A percentile compares a stretch with the other conserved stretches of the same genome.
These are phyloP conservation scores for Nasonovia ribisnigri DNA, from an alignment of 2,888 invertebrate genomes.

Conservation along the genomic window DNA sequence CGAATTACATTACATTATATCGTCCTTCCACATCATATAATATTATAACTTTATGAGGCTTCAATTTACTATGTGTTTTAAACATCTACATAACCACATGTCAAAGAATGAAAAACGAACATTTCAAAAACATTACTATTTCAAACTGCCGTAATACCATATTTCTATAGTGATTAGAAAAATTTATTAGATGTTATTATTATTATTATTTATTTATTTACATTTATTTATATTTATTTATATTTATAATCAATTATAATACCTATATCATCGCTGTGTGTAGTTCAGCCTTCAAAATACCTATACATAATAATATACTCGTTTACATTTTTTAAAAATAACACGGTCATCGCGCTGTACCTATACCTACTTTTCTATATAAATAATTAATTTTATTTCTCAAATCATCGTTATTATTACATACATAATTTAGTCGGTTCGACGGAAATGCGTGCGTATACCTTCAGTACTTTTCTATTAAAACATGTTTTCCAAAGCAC, in stretches of 20 bases:
- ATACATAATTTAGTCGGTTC: not conserved
- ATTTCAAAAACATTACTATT: not conserved
- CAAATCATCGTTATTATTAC: not conserved
- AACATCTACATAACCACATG: too few species aligned
- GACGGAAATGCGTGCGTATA: not conserved
- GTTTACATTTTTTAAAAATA: not conserved
- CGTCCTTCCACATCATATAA: not conserved
- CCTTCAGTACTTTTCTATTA: not conserved
- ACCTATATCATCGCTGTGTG: not conserved
- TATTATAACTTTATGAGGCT: too few species aligned
- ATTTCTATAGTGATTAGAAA: not conserved
- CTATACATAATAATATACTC: not conserved
- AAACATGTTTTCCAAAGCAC: not conserved
- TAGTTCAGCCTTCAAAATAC: not conserved
- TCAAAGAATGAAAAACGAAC: too few species aligned
- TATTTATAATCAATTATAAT: not conserved
- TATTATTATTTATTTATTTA: conserved; percentile 1
- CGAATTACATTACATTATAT: not conserved
- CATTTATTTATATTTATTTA: not conserved
- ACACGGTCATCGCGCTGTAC: not conserved
- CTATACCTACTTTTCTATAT: not conserved
- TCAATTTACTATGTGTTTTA: too few species aligned
- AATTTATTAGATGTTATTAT: not conserved
- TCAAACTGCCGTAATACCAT: not conserved
- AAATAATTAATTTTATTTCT: conserved; percentile 17